Evolutionary conservation across 2,797 vertebrate species (phyloP).

Genomic region (Amniataba percoides): DNA sequence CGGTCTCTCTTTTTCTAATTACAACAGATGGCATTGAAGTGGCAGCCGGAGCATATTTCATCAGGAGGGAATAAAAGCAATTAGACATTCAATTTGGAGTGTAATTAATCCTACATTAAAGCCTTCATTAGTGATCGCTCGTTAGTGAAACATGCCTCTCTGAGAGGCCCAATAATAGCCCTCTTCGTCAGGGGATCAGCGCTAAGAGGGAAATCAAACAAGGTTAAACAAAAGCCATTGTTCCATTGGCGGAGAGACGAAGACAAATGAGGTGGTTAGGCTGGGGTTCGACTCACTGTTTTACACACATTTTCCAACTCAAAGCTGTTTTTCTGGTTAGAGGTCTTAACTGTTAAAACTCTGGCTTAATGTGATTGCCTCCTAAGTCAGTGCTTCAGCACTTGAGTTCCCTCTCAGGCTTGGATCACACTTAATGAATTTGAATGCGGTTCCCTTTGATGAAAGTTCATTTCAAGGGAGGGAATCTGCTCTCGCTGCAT

Average conservation of each 20-base stretch:
- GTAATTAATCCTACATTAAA: constrained; percentile 90
- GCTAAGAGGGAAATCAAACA: constrained; percentile 85
- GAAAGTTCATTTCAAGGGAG: constrained; percentile 33
- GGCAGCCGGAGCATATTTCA: constrained; percentile 85
- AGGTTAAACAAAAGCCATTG: constrained; percentile 87
- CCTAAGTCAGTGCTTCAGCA: constrained; percentile 64
- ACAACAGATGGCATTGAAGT: constrained; percentile 86
- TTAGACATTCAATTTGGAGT: constrained; percentile 88
- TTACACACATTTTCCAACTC: constrained; percentile 76
- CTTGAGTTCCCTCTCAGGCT: constrained; percentile 56
- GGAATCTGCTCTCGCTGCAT: constrained; percentile 20
- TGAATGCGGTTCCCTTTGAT: constrained; percentile 38
- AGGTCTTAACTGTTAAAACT: constrained; percentile 79
- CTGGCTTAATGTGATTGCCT: constrained; percentile 76
- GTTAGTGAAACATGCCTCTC: constrained; percentile 85
- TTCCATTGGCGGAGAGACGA: constrained; percentile 77
- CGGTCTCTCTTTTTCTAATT: constrained; percentile 83
- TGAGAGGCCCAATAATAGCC: constrained; percentile 82
- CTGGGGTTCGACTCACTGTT: constrained; percentile 74
- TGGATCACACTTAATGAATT: constrained; percentile 61
- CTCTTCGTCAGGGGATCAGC: constrained; percentile 81
- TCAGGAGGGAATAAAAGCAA: constrained; percentile 86
- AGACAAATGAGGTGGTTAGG: constrained; percentile 81
- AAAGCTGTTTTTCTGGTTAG: constrained; percentile 74
- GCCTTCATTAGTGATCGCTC: constrained; percentile 86